phyloP scores from a whole-genome alignment of 92 coral and sea anemone genomes.

The Zoanthus gigantus region DNA sequence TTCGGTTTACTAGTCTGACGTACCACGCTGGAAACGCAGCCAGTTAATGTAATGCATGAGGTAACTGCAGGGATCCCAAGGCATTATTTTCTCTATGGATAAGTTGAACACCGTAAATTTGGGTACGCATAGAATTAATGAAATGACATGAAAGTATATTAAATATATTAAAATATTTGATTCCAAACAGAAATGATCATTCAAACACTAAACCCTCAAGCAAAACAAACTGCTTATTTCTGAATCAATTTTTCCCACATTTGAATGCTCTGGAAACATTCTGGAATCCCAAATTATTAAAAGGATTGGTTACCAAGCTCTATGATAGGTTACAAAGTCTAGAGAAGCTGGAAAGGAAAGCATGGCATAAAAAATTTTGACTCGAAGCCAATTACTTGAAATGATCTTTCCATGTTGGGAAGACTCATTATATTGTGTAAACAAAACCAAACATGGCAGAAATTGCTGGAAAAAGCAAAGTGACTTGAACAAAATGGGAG shows the following conservation, averaged over 20 bases:
- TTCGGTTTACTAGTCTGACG: no score
- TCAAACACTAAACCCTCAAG: neutral
- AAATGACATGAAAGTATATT: no score
- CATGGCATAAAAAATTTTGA: conserved; percentile 10
- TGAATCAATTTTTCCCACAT: conserved; percentile 21
- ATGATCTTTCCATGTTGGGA: neutral
- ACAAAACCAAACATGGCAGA: conserved; percentile 44
- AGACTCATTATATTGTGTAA: conserved; percentile 20
- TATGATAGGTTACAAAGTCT: conserved; percentile 38
- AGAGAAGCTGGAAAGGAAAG: conserved; percentile 33
- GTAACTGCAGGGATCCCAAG: no score
- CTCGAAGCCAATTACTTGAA: neutral
- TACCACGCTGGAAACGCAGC: no score
- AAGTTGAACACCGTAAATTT: no score
- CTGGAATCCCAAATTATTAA: conserved; percentile 37
- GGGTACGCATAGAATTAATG: no score
- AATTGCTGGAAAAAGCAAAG: conserved; percentile 37
- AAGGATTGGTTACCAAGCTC: conserved; percentile 45
- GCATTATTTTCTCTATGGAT: no score
- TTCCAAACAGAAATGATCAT: neutral
- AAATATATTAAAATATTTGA: no score
- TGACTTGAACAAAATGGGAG: conserved; percentile 28
- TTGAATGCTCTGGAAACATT: conserved; percentile 43
- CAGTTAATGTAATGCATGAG: no score
- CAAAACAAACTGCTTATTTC: neutral